Conservation (phyloP, 2,113 vertebrate genomes). For the Garra rufa region DNA sequence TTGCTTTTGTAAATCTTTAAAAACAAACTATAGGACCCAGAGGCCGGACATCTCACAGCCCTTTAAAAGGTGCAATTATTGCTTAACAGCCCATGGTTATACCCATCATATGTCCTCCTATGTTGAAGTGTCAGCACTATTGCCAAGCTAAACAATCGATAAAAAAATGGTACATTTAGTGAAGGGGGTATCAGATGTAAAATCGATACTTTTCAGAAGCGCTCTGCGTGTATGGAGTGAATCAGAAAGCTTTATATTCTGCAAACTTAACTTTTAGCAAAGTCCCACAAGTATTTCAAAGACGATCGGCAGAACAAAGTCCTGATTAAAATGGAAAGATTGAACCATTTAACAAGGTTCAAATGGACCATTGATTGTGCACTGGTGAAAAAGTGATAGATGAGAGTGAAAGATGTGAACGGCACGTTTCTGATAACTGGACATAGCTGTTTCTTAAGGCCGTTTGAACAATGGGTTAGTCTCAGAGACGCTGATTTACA, state of each 20-base stretch:
- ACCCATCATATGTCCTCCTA: constrained; percentile 69
- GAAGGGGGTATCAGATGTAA: constrained; percentile 56
- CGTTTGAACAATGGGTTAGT: constrained; percentile 55
- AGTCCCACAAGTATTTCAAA: constrained; percentile 30
- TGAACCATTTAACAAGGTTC: constrained; percentile 25
- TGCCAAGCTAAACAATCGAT: constrained; percentile 72
- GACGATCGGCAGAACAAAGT: constrained; percentile 7
- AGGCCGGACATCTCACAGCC: constrained; percentile 61
- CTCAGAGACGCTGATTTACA: constrained; percentile 69
- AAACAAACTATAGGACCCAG: constrained; percentile 43
- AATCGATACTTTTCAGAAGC: constrained; percentile 68
- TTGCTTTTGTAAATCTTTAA: constrained; percentile 52
- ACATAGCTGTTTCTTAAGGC: constrained; percentile 35
- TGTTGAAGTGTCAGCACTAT: constrained; percentile 68
- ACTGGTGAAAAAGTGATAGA: constrained; percentile 52
- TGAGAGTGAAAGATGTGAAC: constrained; percentile 60
- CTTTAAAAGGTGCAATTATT: constrained; percentile 73
- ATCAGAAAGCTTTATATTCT: not conserved
- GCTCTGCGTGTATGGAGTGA: not conserved
- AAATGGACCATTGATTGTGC: constrained; percentile 62
- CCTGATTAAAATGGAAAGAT: constrained; percentile 12
- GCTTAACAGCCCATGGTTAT: constrained; percentile 67
- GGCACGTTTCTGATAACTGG: constrained; percentile 54
- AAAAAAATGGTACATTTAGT: constrained; percentile 57
- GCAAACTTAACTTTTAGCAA: constrained; percentile 23